Evolutionary conservation across 1,140 invertebrate species (phyloP).

Genomic region (Arion vulgaris): DNA sequence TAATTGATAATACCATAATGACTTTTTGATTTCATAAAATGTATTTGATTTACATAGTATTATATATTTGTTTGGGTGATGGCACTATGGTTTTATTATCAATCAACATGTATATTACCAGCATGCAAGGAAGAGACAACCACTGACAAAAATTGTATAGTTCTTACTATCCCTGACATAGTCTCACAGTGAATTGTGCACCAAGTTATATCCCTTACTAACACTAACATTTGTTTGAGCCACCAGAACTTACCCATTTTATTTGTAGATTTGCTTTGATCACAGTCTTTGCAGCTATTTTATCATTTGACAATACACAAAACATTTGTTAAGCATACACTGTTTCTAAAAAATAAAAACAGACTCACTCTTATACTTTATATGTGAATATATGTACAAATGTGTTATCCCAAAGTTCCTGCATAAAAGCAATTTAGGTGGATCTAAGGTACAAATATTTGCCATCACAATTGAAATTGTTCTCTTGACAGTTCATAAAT

Average conservation of each 20-base stretch:
- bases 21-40: too few relatives aligned
- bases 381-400: too few relatives aligned
- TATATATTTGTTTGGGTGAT: not conserved
- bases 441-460: too few relatives aligned
- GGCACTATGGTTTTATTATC: not conserved
- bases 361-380: too few relatives aligned
- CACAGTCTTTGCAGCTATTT: not conserved
- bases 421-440: too few relatives aligned
- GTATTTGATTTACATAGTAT: not conserved
- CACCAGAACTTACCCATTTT: not conserved
- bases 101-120: not conserved
- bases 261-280: not conserved
- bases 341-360: too few relatives aligned
- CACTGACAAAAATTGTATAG: not conserved
- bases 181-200: constrained; percentile 11
- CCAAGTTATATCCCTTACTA: constrained; percentile 2
- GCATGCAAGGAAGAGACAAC: not conserved
- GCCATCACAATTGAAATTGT: too few relatives aligned
- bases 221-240: constrained; percentile 9
- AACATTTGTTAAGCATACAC: too few relatives aligned
- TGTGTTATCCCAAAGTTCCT: too few relatives aligned
- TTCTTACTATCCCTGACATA: not conserved
- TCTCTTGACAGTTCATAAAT: too few relatives aligned
- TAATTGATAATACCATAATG: not conserved
- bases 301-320: not conserved